phyloP scores from a whole-genome alignment of 2,888 invertebrate species.

The Cheilosia grossa region DNA sequence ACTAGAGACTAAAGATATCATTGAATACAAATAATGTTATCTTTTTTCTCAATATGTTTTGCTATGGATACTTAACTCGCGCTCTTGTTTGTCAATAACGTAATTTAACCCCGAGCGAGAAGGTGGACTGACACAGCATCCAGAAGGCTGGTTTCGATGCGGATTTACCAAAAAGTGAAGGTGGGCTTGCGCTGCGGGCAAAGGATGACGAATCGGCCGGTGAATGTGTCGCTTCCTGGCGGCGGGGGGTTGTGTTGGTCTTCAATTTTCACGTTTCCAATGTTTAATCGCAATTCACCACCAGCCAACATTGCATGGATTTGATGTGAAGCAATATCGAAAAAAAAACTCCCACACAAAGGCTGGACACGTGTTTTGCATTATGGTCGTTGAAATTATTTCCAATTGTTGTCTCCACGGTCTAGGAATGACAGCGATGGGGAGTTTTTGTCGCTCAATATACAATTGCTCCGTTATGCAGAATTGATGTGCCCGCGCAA shows the following conservation, averaged over 20 bases:
- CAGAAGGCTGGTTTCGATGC: background rate
- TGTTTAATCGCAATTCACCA: slow-evolving; percentile 22
- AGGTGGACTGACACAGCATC: slow-evolving; percentile 31
- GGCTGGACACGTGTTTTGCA: slow-evolving; percentile 28
- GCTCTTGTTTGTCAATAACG: slow-evolving; percentile 32
- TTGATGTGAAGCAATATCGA: slow-evolving; percentile 15
- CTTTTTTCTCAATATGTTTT: too few relatives aligned
- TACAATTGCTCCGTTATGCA: too few relatives aligned
- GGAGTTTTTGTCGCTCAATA: too few relatives aligned
- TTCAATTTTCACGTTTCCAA: slow-evolving; percentile 21
- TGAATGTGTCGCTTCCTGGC: slow-evolving; percentile 8
- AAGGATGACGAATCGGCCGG: slow-evolving; percentile 29
- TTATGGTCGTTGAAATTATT: slow-evolving; percentile 12
- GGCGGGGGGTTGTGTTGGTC: slow-evolving; percentile 1
- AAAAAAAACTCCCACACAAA: background rate
- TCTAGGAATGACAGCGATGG: background rate
- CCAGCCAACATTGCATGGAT: too few relatives aligned
- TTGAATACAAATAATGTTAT: too few relatives aligned
- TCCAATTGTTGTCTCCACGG: slow-evolving; percentile 19
- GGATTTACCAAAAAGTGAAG: background rate
- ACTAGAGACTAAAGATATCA: too few relatives aligned
- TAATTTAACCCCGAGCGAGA: slow-evolving; percentile 7
- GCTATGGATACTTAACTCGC: too few relatives aligned
- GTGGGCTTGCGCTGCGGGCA: slow-evolving; percentile 12
- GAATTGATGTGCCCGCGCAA: too few relatives aligned